phyloP scores from a whole-genome alignment of 2,113 vertebrate species.

The Calyptomena viridis region DNA sequence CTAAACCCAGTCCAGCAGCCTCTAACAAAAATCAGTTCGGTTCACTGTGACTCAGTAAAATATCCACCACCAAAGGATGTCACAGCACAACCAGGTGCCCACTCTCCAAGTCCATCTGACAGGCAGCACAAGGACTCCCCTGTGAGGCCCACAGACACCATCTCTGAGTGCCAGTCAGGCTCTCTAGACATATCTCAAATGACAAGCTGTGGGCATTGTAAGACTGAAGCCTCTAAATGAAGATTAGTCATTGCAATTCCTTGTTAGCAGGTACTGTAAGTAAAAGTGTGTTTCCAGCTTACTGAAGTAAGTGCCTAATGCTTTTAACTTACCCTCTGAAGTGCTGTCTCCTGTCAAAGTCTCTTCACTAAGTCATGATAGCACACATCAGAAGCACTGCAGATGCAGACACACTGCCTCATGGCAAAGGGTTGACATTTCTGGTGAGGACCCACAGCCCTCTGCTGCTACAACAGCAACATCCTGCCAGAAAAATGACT shows the following conservation, averaged over 20 bases:
- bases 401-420: not conserved
- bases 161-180: not conserved
- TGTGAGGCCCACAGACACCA: not conserved
- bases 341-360: not conserved
- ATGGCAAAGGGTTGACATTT: slow-evolving; percentile 13
- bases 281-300: not conserved
- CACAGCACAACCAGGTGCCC: rapidly evolving
- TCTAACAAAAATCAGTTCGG: not conserved
- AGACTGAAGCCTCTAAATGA: not conserved
- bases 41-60: not conserved
- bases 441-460: not conserved
- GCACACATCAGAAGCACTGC: not conserved
- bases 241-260: not conserved
- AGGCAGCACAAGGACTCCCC: not conserved
- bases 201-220: not conserved
- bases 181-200: not conserved
- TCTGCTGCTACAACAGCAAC: not conserved
- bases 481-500: not conserved
- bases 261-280: not conserved
- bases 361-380: not conserved
- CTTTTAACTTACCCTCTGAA: slow-evolving; percentile 46
- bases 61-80: rapidly evolving
- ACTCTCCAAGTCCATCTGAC: not conserved
- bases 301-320: slow-evolving; percentile 9
- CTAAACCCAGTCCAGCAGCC: not conserved